Percentiles rank a stretch among this genome's conserved stretches.
phyloP scores from a whole-genome alignment of 2,888 invertebrate species.

The Lamellibrachia satsuma region DNA sequence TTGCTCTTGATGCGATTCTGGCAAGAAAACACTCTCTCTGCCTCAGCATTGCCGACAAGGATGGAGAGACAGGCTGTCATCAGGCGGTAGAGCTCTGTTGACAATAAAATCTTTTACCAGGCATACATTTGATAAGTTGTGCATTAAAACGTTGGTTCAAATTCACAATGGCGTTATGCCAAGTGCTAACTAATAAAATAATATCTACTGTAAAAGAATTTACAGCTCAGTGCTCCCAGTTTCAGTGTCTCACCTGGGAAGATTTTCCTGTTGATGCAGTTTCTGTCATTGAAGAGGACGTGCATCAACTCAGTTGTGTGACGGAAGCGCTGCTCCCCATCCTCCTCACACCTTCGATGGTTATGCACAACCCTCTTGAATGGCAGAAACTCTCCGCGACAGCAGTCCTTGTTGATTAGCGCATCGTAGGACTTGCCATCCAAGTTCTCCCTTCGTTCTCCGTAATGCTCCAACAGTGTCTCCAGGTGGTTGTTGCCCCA shows the following conservation, averaged over 20 bases:
- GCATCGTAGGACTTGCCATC: background rate
- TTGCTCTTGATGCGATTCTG: constrained; percentile 28
- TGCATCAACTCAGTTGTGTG: no score
- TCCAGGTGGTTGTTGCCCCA: background rate
- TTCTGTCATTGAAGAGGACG: background rate
- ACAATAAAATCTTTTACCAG: background rate
- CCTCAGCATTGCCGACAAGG: constrained; percentile 25
- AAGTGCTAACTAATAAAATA: background rate
- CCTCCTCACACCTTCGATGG: background rate
- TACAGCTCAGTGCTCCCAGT: background rate
- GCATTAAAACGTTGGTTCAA: background rate
- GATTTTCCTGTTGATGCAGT: background rate
- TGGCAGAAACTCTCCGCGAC: background rate
- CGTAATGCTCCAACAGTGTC: background rate
- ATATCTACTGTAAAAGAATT: background rate
- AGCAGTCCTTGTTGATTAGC: background rate
- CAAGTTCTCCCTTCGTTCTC: background rate
- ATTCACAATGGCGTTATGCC: background rate
- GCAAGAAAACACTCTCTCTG: constrained; percentile 22
- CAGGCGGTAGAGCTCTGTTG: constrained; percentile 26
- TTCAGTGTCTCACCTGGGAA: background rate
- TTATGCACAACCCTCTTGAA: background rate
- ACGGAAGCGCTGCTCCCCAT: background rate
- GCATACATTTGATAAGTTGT: background rate
- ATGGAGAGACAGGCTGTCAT: constrained; percentile 18